These are phyloP conservation scores for Ennomos fuscantarius DNA, from an alignment of 2,888 invertebrate species.

Conservation along the genomic window DNA sequence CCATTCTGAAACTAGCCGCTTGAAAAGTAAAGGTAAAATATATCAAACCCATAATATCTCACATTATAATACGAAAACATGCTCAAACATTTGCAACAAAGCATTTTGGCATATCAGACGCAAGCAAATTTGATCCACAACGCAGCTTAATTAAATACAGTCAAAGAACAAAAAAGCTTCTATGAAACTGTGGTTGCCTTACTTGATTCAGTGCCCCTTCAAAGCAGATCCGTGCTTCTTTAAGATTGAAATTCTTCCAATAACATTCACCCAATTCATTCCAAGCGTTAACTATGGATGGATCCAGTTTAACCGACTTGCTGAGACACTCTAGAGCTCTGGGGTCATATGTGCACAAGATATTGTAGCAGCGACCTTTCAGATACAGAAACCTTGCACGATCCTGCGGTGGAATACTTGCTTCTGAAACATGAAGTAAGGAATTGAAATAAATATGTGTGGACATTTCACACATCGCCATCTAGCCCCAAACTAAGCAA, in stretches of 20 bases:
- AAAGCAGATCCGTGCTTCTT: conserved; percentile 93
- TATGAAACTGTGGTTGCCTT: conserved; percentile 47
- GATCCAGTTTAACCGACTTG: conserved; percentile 94
- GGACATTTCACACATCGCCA: no score
- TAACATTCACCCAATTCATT: conserved; percentile 95
- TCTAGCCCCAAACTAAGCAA: no score
- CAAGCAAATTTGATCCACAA: no score
- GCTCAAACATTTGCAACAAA: no score
- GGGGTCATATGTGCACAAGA: conserved; percentile 87
- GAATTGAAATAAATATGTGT: no score
- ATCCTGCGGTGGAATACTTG: conserved; percentile 60
- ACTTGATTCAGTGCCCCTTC: conserved; percentile 90
- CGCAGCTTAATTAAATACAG: no score
- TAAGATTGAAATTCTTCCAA: conserved; percentile 93
- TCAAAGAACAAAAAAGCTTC: no score
- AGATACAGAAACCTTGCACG: conserved; percentile 88
- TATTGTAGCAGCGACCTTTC: conserved; percentile 91
- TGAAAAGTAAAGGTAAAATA: no score
- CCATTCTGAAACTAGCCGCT: no score
- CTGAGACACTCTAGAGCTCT: conserved; percentile 91
- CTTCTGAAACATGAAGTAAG: conserved; percentile 46
- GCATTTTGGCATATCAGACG: no score
- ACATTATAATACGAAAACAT: no score
- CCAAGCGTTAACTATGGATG: conserved; percentile 93
- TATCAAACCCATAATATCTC: no score